Percentiles rank a stretch among this genome's conserved stretches.
Evolutionary conservation across 2,113 vertebrate genomes (phyloP).

Genomic region (Triplophysa siluroides): DNA sequence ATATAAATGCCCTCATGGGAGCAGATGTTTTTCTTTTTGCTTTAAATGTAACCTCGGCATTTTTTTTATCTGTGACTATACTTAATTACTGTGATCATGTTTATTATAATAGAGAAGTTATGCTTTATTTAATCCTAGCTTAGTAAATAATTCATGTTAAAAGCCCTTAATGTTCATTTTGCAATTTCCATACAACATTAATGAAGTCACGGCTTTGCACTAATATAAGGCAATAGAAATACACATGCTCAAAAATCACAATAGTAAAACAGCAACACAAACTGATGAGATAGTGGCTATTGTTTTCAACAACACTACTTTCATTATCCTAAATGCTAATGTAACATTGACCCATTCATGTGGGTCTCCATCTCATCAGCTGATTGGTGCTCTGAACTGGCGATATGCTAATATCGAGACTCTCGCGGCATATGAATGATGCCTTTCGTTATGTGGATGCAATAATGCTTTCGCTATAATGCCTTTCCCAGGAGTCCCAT

Average conservation of each 20-base stretch:
- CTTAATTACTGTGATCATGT: not conserved
- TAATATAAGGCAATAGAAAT: not conserved
- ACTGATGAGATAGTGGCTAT: conserved; percentile 25
- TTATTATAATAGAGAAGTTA: not conserved
- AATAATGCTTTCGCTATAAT: conserved; percentile 39
- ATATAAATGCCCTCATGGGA: not conserved
- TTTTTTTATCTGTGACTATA: not conserved
- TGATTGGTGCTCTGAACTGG: conserved; percentile 29
- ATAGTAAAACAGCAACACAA: not conserved
- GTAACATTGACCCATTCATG: conserved; percentile 37
- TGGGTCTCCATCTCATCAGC: conserved; percentile 32
- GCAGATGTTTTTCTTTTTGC: not conserved
- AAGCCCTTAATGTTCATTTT: not conserved
- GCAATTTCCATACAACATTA: not conserved
- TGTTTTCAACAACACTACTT: conserved; percentile 41
- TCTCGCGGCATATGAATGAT: conserved; percentile 40
- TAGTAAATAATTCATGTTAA: not conserved
- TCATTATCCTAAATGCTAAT: conserved; percentile 45
- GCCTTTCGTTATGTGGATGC: conserved; percentile 33
- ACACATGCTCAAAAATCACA: conserved; percentile 15
- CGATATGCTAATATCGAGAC: conserved; percentile 17
- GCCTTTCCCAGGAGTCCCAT: conserved; percentile 15
- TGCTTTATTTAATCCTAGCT: not conserved
- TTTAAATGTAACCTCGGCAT: not conserved
- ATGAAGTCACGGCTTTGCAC: not conserved